phyloP scores from a whole-genome alignment of 2,113 vertebrate genomes.

The Ranitomeya variabilis region DNA sequence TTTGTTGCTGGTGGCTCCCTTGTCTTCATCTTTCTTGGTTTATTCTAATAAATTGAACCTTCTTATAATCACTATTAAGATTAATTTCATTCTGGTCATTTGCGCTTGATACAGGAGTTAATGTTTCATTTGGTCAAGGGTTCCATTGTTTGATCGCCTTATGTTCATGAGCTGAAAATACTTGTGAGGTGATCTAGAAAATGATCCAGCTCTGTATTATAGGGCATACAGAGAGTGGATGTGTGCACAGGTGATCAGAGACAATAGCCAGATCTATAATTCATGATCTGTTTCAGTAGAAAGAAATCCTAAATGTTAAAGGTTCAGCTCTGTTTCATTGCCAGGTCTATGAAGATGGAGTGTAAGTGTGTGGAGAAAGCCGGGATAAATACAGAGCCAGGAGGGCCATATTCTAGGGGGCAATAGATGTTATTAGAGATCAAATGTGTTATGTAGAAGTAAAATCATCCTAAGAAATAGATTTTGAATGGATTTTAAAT shows the following conservation, averaged over 20 bases:
- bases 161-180: background rate
- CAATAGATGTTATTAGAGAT: background rate
- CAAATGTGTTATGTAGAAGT: background rate
- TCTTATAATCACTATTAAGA: background rate
- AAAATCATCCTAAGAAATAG: background rate
- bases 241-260: constrained; percentile 21
- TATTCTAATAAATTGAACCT: background rate
- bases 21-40: background rate
- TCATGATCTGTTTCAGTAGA: constrained; percentile 41
- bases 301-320: constrained; percentile 30
- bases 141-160: background rate
- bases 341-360: constrained; percentile 20
- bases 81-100: background rate
- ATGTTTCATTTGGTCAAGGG: background rate
- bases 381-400: background rate
- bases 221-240: background rate
- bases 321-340: constrained; percentile 28
- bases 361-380: background rate
- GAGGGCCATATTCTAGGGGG: background rate
- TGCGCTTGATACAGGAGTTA: background rate
- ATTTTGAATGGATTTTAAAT: background rate
- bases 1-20: background rate
- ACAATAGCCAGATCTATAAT: constrained; percentile 53
- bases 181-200: background rate
- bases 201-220: constrained; percentile 6